These are phyloP conservation scores for Podabrus alpinus DNA, from an alignment of 2,888 invertebrate species.

Conservation along the genomic window DNA sequence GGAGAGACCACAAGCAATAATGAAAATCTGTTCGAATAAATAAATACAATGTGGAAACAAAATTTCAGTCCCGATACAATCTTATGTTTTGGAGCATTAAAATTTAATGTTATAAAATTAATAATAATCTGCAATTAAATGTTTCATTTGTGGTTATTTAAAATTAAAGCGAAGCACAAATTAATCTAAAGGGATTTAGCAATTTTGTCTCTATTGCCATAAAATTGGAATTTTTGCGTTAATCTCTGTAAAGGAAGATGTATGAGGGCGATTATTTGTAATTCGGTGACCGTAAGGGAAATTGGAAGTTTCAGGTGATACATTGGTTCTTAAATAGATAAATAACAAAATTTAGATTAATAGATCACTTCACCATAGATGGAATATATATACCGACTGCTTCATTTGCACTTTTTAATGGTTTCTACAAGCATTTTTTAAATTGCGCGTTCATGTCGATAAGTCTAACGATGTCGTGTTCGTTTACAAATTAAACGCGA, in stretches of 20 bases:
- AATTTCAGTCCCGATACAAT: too few species aligned
- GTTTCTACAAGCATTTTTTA: not conserved
- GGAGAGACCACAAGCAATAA: too few species aligned
- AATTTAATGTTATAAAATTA: not conserved
- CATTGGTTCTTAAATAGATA: constrained; percentile 35
- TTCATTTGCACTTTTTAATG: not conserved
- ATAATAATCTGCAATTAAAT: not conserved
- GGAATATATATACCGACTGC: not conserved
- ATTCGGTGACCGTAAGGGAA: constrained; percentile 48
- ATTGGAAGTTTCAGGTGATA: constrained; percentile 47
- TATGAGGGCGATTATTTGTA: constrained; percentile 50
- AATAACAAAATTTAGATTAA: not conserved
- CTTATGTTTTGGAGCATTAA: not conserved
- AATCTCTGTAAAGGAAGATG: constrained; percentile 52
- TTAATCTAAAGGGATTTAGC: not conserved
- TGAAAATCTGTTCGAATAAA: too few species aligned
- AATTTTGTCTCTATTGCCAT: constrained; percentile 10
- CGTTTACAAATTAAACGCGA: constrained; percentile 46
- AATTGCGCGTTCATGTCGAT: constrained; percentile 33
- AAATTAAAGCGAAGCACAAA: not conserved
- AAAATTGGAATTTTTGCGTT: constrained; percentile 41
- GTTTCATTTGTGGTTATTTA: not conserved
- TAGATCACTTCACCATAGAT: not conserved
- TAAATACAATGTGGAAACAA: too few species aligned
- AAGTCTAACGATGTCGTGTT: constrained; percentile 36